Evolutionary conservation across 2,797 vertebrate genomes (phyloP).

Genomic region (Microcaecilia unicolor): DNA sequence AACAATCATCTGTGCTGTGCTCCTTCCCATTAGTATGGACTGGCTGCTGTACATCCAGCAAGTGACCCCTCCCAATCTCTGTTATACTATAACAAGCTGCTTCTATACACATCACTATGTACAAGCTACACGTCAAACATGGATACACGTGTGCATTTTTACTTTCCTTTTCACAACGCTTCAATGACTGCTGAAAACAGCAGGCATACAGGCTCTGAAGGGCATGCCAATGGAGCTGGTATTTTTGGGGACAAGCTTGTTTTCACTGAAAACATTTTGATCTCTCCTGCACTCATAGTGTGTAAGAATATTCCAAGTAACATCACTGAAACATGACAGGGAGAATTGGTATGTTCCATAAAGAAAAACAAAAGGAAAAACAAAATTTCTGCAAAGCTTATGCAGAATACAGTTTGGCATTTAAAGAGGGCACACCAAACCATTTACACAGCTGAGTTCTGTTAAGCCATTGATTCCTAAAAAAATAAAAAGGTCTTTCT

Average conservation of each 20-base stretch:
- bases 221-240: slow-evolving; percentile 46
- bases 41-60: no score
- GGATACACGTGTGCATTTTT: slow-evolving; percentile 51
- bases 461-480: slow-evolving; percentile 69
- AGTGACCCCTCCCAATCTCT: no score
- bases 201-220: slow-evolving; percentile 53
- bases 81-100: no score
- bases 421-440: slow-evolving; percentile 50
- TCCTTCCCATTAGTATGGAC: no score
- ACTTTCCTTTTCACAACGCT: slow-evolving; percentile 39
- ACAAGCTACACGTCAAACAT: no score
- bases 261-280: slow-evolving; percentile 71
- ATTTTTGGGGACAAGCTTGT: slow-evolving; percentile 56
- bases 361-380: slow-evolving; percentile 41
- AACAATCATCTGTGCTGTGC: no score
- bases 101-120: no score
- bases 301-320: slow-evolving; percentile 66
- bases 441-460: slow-evolving; percentile 66
- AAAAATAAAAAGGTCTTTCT: slow-evolving; percentile 64
- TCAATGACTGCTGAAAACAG: slow-evolving; percentile 42
- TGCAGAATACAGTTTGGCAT: slow-evolving; percentile 43
- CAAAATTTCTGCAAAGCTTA: slow-evolving; percentile 39
- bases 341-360: slow-evolving; percentile 39
- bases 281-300: slow-evolving; percentile 60
- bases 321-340: slow-evolving; percentile 47